These are phyloP conservation scores for Propithecus perrieri DNA, from an alignment of 2,797 vertebrate genomes.

Conservation along the genomic window DNA sequence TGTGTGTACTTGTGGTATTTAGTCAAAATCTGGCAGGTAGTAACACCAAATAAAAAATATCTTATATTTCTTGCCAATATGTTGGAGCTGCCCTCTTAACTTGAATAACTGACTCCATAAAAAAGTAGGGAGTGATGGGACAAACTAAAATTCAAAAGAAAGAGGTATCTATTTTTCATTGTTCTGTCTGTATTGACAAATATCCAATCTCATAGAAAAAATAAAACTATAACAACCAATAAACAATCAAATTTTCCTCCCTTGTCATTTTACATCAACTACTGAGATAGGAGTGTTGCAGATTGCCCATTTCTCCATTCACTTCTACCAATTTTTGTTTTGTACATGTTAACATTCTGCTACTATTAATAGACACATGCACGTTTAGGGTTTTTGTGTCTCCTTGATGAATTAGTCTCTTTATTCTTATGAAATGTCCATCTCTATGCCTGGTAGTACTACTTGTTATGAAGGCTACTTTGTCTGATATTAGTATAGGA, in stretches of 20 bases:
- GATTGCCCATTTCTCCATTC: background rate
- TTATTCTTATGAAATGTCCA: background rate
- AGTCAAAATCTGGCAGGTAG: background rate
- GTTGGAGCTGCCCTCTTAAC: background rate
- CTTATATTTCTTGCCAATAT: background rate
- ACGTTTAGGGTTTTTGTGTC: background rate
- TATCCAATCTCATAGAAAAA: conserved; percentile 9
- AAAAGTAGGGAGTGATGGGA: background rate
- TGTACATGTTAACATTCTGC: background rate
- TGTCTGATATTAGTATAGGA: background rate
- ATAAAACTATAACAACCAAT: background rate
- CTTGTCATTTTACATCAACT: conserved; percentile 36
- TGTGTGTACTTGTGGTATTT: background rate
- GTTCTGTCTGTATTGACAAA: conserved; percentile 41
- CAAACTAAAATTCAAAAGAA: background rate
- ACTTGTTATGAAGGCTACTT: background rate
- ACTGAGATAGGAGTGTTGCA: background rate
- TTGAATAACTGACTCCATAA: background rate
- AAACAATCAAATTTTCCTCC: conserved; percentile 4
- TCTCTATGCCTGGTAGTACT: background rate
- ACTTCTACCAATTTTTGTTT: background rate
- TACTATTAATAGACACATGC: background rate
- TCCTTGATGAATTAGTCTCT: background rate
- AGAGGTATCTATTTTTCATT: conserved; percentile 37
- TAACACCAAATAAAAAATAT: background rate